Evolutionary conservation across 92 coral and sea anemone genomes (phyloP), one percentile per base, ranked within the genome.

Genomic region (Virgularia gustaviana): DNA sequence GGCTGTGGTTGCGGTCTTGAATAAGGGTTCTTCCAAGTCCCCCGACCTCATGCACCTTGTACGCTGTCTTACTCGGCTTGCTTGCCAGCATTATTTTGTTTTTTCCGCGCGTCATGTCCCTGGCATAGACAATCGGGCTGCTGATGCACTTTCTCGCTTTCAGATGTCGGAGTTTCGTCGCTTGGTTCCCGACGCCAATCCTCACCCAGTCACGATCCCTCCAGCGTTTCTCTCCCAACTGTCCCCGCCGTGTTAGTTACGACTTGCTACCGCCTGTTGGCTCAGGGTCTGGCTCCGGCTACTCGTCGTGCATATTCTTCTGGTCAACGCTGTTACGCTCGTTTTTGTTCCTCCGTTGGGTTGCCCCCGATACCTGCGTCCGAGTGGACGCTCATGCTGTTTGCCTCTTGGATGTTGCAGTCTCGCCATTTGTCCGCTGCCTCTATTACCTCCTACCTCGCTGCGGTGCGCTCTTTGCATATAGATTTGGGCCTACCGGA

Each of bases 101-200:
- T 55, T 66, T 29, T 58, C 81, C 18, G 79, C 88, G 22, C 18
- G 27, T 18, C 88, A 73, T 49, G 73, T 78, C 36, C 80, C 71
- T 0, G 82, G 88, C 34, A 41, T 33, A 13, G 43, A 73, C 66
- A 84, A 74, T 49, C 19, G 31, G 4, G 53, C 47, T 29, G 81
- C 85, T 84, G 88, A 79, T 57, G 85, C 78, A 20, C 60, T 84
- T 9, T 80, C 88, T 37, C 75, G 82, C 36, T 66, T 73, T 60
- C 58, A 42, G 57, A 58, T 65, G 47, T 75, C 74, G 85, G 77
- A 52, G 39, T 80, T 85, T 72, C 67, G 53, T n/a, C 63, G 47
- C 31, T 55, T 79, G 66, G 81, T 78, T 3, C 85, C 85, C 18
- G 35, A 57, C 37, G 85, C 76, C 32, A 73, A 20, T 19, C 20